Evolutionary conservation across 1,140 invertebrate species (phyloP).

Genomic region (Zaprionus ghesquierei): DNA sequence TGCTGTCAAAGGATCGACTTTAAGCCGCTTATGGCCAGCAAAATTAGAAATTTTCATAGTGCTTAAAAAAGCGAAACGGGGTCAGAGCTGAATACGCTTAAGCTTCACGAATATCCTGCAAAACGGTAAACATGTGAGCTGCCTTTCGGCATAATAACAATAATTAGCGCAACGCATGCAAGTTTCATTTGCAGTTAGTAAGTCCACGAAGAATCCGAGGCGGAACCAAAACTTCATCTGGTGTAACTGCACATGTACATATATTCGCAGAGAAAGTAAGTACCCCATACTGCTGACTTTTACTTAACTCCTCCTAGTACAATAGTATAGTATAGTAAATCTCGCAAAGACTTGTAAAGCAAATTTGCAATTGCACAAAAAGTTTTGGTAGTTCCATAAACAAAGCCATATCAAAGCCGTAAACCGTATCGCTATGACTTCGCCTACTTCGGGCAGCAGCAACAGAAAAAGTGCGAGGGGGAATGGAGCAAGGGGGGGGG

Average conservation of each 20-base stretch:
- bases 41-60: conserved; percentile 65
- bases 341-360: not conserved
- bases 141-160: not conserved
- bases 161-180: not conserved
- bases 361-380: conserved; percentile 10
- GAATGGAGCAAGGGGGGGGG: not conserved
- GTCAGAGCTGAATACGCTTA: not conserved
- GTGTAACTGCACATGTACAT: too few species aligned
- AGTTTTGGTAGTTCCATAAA: conserved; percentile 29
- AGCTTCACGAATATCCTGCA: not conserved
- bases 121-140: not conserved
- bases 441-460: not conserved
- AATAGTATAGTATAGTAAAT: too few species aligned
- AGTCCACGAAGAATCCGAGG: not conserved
- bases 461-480: too few species aligned
- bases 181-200: not conserved
- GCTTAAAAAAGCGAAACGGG: conserved; percentile 4
- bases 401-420: conserved; percentile 18
- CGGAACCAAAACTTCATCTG: not conserved
- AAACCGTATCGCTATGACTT: conserved; percentile 15
- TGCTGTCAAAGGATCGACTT: conserved; percentile 24
- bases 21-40: conserved; percentile 73
- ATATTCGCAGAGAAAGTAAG: too few species aligned
- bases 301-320: too few species aligned
- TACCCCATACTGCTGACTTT: too few species aligned